Conservation (phyloP, 1,140 invertebrate species). For the Penaeus indicus region DNA sequence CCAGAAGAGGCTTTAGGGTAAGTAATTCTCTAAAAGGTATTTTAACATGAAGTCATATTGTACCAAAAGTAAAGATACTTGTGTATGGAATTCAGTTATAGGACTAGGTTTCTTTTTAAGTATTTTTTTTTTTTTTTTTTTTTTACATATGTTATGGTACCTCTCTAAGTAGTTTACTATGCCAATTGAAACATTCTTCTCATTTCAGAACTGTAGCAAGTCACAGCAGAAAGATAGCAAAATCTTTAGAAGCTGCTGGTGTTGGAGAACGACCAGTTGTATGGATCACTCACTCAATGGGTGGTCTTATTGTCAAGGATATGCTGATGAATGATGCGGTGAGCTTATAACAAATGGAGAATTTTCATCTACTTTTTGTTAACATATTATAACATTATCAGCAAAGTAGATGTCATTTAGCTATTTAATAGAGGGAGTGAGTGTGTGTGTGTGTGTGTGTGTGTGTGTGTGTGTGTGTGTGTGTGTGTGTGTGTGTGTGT, state of each 20-base stretch:
- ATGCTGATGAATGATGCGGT: conserved; percentile 29
- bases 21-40: background rate
- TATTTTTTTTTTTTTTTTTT: background rate
- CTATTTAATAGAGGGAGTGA: too few species aligned
- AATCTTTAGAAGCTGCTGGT: conserved; percentile 42
- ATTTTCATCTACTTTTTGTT: background rate
- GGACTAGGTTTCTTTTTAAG: background rate
- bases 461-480: too few species aligned
- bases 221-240: conserved; percentile 11
- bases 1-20: conserved; percentile 27
- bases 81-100: background rate
- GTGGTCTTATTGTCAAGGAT: conserved; percentile 51
- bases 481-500: too few species aligned
- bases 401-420: background rate
- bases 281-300: conserved; percentile 61
- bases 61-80: background rate
- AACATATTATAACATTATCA: background rate
- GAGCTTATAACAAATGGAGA: background rate
- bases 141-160: background rate
- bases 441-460: too few species aligned
- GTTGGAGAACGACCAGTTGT: conserved; percentile 53
- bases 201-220: conserved; percentile 9
- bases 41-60: background rate
- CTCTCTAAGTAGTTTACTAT: too few species aligned
- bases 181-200: too few species aligned